Evolutionary conservation across 2,888 invertebrate species (phyloP).

Genomic region (Helicoverpa assulta): DNA sequence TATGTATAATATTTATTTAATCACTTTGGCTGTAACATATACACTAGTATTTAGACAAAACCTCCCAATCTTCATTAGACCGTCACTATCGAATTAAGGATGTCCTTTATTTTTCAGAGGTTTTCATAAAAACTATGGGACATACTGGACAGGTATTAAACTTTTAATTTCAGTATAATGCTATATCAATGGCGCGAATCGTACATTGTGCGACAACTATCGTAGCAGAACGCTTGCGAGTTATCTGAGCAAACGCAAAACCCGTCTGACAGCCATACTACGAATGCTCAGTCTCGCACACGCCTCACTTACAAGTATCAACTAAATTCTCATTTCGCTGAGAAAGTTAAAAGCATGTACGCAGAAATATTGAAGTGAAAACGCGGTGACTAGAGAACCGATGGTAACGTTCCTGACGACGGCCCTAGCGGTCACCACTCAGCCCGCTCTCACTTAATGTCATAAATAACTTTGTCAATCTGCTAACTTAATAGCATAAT

Average conservation of each 20-base stretch:
- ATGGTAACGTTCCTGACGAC: conserved; percentile 65
- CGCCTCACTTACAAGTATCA: conserved; percentile 44
- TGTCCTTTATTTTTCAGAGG: too few species aligned
- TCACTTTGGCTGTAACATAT: too few species aligned
- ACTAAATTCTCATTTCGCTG: conserved; percentile 33
- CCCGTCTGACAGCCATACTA: conserved; percentile 64
- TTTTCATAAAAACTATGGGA: too few species aligned
- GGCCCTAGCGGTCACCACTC: conserved; percentile 80
- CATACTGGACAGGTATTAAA: background rate
- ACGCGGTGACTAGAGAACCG: conserved; percentile 49
- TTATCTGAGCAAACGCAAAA: conserved; percentile 73
- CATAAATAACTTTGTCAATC: conserved; percentile 90
- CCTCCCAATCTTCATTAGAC: too few species aligned
- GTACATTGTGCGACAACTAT: conserved; percentile 74
- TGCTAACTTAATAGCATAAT: conserved; percentile 90
- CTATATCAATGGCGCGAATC: conserved; percentile 67
- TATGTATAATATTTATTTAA: too few species aligned
- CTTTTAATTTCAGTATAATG: conserved; percentile 49
- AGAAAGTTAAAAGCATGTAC: conserved; percentile 24
- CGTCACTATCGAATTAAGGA: too few species aligned
- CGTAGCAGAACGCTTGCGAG: conserved; percentile 69
- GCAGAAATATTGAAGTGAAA: conserved; percentile 39
- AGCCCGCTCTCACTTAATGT: conserved; percentile 84
- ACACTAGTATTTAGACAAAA: too few species aligned
- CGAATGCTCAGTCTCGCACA: conserved; percentile 42